Base-by-base conservation (phyloP, 1,140 invertebrate genomes). In the Heliconius hewitsoni region DNA sequence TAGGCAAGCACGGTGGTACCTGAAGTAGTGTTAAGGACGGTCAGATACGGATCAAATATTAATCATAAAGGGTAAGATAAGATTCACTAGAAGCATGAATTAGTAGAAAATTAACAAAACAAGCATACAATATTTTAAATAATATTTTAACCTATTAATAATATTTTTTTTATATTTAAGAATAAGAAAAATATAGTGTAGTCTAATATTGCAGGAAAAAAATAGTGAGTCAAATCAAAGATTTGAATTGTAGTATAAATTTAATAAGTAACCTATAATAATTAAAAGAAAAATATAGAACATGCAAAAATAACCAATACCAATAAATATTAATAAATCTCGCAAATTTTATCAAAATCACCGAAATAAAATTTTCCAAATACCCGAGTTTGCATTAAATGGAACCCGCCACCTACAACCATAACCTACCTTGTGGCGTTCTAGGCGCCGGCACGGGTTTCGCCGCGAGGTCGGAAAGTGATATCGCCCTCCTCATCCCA, bases 391-490 rank as follows among this genome's bases (percentile, higher is more conserved):
- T 23, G 3, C 2, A 9, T 57, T 23, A 23, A n/a, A 9, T 27
- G 23, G 27, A 66, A 66, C 60, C 80, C 82, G 74, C 73, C 82
- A 76, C 57, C 79, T 37, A 57, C n/a, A 23, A 34, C n/a, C 76
- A 46, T 34, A 78, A 88, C 87, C 80, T 83, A 94, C 93, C 94
- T 94, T 91, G 89, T 73, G 92, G 84, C 83, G 91, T 95, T 89
- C 95, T 90, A 27, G 91, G 95, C 84, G 94, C 90, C 72, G 93
- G 93, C 82, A 91, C 91, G 79, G 95, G 95, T 88, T 95, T 91
- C 85, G 95, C 88, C 82, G 95, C 90, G 88, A 95, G 83, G 89
- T 94, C 93, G 9, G 94, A 95, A 8, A 95, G 90, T 0, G 94
- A 95, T 81, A 94, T 94, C 66, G 92, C 94, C 77, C 94, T 89